A percentile compares a stretch with the other conserved stretches of the same genome.
Evolutionary conservation across 2,113 vertebrate genomes (phyloP).

Genomic region (Marmota flaviventris): DNA sequence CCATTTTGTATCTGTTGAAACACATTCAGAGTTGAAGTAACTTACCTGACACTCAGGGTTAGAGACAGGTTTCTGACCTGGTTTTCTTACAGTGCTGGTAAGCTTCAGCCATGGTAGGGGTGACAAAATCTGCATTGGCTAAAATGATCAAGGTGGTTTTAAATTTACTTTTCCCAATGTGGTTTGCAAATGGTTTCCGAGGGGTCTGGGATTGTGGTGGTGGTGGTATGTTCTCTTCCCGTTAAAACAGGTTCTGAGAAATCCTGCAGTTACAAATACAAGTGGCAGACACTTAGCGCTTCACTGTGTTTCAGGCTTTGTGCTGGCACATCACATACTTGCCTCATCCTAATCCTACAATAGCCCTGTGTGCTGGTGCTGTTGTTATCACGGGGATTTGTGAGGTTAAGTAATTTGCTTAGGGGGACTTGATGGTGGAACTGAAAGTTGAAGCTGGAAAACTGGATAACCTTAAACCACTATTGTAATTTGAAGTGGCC

Average conservation of each 20-base stretch:
- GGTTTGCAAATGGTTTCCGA: not conserved
- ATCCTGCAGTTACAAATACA: not conserved
- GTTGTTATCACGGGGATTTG: not conserved
- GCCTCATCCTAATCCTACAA: not conserved
- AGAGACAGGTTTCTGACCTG: not conserved
- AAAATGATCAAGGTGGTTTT: not conserved
- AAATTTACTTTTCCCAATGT: not conserved
- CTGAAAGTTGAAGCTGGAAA: slow-evolving; percentile 1
- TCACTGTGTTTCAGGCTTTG: not conserved
- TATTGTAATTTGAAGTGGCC: not conserved
- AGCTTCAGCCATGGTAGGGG: not conserved
- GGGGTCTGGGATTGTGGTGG: not conserved
- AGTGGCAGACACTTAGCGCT: not conserved
- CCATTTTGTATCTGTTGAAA: not conserved
- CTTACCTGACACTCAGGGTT: not conserved
- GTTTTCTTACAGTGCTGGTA: not conserved
- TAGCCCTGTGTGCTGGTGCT: not conserved
- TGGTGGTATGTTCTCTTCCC: not conserved
- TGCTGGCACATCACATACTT: not conserved
- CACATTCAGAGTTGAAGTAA: not conserved
- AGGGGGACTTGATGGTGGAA: not conserved
- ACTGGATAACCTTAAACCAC: not conserved
- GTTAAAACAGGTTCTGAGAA: not conserved
- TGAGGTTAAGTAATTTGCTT: not conserved
- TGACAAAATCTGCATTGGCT: not conserved